Conservation (phyloP, 2,888 invertebrate species). For the Apotomis turbidana region DNA sequence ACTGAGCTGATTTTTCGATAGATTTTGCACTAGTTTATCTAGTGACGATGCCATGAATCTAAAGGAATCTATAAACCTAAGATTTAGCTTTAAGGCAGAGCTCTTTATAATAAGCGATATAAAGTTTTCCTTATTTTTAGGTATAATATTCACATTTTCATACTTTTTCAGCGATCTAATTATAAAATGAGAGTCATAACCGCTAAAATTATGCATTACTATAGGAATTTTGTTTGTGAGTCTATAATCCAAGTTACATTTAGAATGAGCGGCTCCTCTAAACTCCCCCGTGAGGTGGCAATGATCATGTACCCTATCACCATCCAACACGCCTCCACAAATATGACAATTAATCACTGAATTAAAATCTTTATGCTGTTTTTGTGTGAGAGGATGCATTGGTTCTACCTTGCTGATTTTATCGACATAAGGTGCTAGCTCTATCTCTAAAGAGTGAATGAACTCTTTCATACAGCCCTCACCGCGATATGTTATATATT, state of each 20-base stretch:
- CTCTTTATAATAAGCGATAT: neutral
- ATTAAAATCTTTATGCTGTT: neutral
- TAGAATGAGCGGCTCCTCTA: conserved; percentile 5
- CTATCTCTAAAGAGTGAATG: neutral
- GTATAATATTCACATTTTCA: neutral
- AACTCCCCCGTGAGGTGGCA: conserved; percentile 5
- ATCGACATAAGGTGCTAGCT: neutral
- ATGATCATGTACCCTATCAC: conserved; percentile 1
- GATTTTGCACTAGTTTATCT: conserved; percentile 35
- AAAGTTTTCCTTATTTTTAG: conserved; percentile 21
- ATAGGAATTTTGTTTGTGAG: neutral
- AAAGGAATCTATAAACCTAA: conserved; percentile 42
- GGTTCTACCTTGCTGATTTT: neutral
- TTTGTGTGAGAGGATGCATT: neutral
- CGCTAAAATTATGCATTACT: conserved; percentile 3
- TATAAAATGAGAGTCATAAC: conserved; percentile 17
- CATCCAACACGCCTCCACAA: neutral
- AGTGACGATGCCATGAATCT: conserved; percentile 37
- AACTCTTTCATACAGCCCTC: neutral
- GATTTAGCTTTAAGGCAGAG: neutral
- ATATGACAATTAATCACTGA: neutral
- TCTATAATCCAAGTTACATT: conserved; percentile 8
- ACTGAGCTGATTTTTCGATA: conserved; percentile 39
- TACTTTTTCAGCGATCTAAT: neutral
- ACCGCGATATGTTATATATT: conserved; percentile 6